Percentiles rank a stretch among this genome's conserved stretches.
Evolutionary conservation across 2,113 vertebrate species (phyloP).

Genomic region (Hippocampus abdominalis): DNA sequence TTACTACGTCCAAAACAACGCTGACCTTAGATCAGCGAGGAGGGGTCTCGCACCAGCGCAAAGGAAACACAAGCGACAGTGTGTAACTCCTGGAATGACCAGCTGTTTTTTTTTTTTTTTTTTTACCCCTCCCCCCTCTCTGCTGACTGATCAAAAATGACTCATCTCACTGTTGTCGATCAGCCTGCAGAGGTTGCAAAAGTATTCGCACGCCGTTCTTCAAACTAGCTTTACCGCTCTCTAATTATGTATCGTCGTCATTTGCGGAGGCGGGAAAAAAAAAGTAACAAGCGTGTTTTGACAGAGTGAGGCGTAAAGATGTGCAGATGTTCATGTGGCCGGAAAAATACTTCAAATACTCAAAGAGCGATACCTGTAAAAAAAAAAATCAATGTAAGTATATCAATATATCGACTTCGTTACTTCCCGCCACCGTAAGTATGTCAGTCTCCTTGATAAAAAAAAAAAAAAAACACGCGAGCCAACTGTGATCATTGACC

Average conservation of each 20-base stretch:
- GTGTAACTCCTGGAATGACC: slow-evolving; percentile 40
- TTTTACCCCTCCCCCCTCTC: slow-evolving; percentile 24
- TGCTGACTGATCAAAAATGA: slow-evolving; percentile 62
- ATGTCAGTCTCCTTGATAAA: not conserved
- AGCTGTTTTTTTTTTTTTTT: slow-evolving; percentile 50
- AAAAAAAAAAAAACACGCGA: not conserved
- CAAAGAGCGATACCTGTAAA: no score
- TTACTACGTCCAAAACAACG: slow-evolving; percentile 20
- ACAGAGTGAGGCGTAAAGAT: no score
- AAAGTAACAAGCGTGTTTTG: no score
- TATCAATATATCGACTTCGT: not conserved
- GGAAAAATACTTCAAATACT: no score
- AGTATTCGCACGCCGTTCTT: not conserved
- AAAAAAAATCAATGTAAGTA: no score
- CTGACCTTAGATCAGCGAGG: slow-evolving; percentile 22
- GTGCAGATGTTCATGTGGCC: no score
- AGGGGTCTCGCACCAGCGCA: slow-evolving; percentile 13
- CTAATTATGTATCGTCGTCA: no score
- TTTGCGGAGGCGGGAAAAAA: no score
- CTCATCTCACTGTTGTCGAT: slow-evolving; percentile 56
- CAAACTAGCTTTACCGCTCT: no score
- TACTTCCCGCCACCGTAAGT: not conserved
- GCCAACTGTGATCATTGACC: slow-evolving; percentile 16
- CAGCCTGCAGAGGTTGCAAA: slow-evolving; percentile 7
- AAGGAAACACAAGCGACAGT: slow-evolving; percentile 34